Conservation (phyloP, 2,888 invertebrate genomes). For the Cosmia pyralina region DNA sequence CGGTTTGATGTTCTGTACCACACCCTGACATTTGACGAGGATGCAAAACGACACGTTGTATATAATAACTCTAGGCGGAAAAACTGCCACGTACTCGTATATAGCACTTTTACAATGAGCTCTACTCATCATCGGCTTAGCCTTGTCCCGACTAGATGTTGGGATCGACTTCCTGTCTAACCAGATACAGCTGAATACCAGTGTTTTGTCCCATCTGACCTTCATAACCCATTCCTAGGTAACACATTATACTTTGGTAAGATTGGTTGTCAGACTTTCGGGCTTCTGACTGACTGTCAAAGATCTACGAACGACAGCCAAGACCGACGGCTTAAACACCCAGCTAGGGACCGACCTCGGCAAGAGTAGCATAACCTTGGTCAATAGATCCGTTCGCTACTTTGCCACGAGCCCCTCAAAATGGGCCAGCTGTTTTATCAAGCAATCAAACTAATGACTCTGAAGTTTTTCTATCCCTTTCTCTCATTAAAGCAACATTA, state of each 20-base stretch:
- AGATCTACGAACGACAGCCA: not conserved
- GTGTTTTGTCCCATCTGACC: not conserved
- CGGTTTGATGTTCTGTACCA: too few species aligned
- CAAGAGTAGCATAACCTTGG: not conserved
- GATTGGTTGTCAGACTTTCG: not conserved
- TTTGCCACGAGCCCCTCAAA: not conserved
- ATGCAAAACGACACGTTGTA: too few species aligned
- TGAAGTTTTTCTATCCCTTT: constrained; percentile 1
- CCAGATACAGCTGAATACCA: not conserved
- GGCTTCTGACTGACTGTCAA: not conserved
- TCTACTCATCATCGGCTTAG: not conserved
- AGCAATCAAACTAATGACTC: not conserved
- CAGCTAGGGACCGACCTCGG: not conserved
- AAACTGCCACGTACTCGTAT: too few species aligned
- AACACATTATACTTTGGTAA: not conserved
- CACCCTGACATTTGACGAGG: too few species aligned
- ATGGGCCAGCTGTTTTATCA: not conserved
- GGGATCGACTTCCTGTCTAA: not conserved
- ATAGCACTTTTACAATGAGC: too few species aligned
- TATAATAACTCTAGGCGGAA: too few species aligned
- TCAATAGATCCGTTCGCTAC: too few species aligned
- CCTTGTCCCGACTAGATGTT: too few species aligned
- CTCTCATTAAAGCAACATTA: not conserved
- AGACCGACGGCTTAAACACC: too few species aligned
- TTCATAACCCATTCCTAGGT: not conserved